Conservation (phyloP, 2,888 invertebrate species). For the Galerucella nymphaeae region DNA sequence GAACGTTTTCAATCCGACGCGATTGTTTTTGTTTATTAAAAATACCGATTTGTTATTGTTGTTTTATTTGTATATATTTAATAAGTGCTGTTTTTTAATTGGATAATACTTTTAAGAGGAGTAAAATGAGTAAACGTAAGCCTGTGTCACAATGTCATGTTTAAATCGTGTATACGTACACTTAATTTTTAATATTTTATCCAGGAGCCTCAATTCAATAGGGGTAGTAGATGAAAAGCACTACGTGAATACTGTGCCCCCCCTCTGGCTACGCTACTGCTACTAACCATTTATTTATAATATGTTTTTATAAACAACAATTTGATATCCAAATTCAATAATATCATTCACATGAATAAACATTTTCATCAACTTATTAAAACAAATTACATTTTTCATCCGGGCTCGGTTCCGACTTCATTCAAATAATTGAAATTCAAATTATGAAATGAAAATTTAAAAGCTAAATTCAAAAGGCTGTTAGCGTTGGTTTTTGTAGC, state of each 20-base stretch:
- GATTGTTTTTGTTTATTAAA: slow-evolving; percentile 4
- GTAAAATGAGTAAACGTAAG: no score
- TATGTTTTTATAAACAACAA: no score
- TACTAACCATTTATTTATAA: no score
- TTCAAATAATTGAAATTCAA: slow-evolving; percentile 25
- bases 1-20: slow-evolving; percentile 27
- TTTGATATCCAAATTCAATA: background rate
- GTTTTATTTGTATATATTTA: background rate
- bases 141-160: no score
- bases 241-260: no score
- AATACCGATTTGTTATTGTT: background rate
- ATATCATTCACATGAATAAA: background rate
- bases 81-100: background rate
- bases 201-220: no score
- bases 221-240: no score
- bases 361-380: background rate
- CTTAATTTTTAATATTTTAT: no score
- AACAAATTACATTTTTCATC: background rate
- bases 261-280: no score
- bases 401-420: background rate
- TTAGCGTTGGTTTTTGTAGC: slow-evolving; percentile 50
- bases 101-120: no score
- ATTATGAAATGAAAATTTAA: slow-evolving; percentile 29
- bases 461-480: slow-evolving; percentile 45
- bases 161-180: no score